Conservation (phyloP, 2,113 vertebrate genomes). For the Microcebus griseorufus region DNA sequence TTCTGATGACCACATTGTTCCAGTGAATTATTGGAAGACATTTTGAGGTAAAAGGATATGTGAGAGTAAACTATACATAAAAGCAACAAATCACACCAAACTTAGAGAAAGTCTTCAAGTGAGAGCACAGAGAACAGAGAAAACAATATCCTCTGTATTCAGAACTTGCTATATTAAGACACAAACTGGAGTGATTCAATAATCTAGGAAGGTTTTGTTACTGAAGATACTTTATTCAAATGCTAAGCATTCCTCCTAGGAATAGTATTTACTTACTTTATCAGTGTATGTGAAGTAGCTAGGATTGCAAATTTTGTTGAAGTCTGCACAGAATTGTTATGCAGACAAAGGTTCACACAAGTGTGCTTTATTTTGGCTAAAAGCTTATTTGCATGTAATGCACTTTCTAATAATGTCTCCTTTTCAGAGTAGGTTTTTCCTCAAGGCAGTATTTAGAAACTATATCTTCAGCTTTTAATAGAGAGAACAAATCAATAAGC, state of each 20-base stretch:
- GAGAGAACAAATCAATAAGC: background rate
- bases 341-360: background rate
- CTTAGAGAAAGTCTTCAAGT: background rate
- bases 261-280: background rate
- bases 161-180: background rate
- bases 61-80: background rate
- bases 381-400: slow-evolving; percentile 43
- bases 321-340: slow-evolving; percentile 11
- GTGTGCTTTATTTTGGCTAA: slow-evolving; percentile 36
- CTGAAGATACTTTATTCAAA: slow-evolving; percentile 1
- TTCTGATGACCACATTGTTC: background rate
- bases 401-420: slow-evolving; percentile 48
- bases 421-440: background rate
- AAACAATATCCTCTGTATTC: background rate
- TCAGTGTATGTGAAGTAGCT: background rate
- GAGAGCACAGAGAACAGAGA: background rate
- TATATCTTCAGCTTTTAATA: slow-evolving; percentile 26
- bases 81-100: background rate
- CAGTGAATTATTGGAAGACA: background rate
- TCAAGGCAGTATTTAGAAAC: background rate
- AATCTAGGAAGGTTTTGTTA: background rate
- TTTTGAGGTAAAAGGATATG: background rate
- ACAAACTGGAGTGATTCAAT: background rate
- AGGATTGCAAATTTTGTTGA: background rate
- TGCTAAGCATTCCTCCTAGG: background rate